These are phyloP conservation scores for Protophormia terraenovae DNA, from an alignment of 2,888 invertebrate genomes.

Conservation along the genomic window DNA sequence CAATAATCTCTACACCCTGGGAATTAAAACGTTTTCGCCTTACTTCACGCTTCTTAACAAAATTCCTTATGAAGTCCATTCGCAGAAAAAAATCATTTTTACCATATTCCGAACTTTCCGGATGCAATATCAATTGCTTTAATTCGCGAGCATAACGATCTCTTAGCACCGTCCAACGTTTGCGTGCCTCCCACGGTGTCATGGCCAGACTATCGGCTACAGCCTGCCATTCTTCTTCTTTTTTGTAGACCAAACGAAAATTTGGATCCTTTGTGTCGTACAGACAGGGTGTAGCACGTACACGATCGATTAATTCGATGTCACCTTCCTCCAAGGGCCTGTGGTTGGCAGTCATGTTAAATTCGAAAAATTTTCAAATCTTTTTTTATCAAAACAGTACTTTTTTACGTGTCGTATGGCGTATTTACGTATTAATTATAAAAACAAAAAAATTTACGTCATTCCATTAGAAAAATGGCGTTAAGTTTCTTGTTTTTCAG, in stretches of 20 bases:
- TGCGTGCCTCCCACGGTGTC: slow-evolving; percentile 74
- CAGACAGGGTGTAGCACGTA: slow-evolving; percentile 77
- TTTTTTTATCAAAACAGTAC: slow-evolving; percentile 42
- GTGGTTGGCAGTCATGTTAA: slow-evolving; percentile 74
- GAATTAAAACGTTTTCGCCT: slow-evolving; percentile 37
- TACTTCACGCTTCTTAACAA: slow-evolving; percentile 74
- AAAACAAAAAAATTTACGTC: slow-evolving; percentile 57
- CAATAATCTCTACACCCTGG: not conserved
- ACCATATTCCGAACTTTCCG: slow-evolving; percentile 73
- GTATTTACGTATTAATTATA: slow-evolving; percentile 50
- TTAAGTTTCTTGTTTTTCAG: slow-evolving; percentile 11
- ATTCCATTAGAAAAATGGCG: slow-evolving; percentile 53
- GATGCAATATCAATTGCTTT: slow-evolving; percentile 76
- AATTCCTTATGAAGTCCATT: slow-evolving; percentile 78
- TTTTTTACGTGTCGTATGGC: slow-evolving; percentile 58
- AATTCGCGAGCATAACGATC: slow-evolving; percentile 81
- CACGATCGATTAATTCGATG: slow-evolving; percentile 76
- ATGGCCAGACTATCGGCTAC: slow-evolving; percentile 75
- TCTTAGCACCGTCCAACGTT: slow-evolving; percentile 80
- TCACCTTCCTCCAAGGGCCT: slow-evolving; percentile 76
- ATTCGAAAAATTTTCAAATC: slow-evolving; percentile 44
- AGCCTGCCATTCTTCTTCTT: slow-evolving; percentile 79
- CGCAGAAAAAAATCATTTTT: slow-evolving; percentile 76
- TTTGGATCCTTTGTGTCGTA: slow-evolving; percentile 79
- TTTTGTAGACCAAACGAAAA: slow-evolving; percentile 78